Conservation (phyloP, 1,140 invertebrate species). For the Drosophila triauraria region DNA sequence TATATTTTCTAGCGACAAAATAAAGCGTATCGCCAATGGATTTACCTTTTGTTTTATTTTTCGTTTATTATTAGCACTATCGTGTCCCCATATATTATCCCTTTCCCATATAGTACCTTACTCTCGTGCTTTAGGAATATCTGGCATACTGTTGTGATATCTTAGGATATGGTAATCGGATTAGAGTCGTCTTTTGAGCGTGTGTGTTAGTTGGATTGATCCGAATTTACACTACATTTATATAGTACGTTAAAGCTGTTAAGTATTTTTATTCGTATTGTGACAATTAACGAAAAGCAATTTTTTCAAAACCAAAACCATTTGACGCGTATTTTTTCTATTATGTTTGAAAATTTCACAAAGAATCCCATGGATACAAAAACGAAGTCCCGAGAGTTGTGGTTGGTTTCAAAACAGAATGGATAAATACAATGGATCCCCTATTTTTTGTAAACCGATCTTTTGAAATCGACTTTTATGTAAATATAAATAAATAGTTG, state of each 20-base stretch:
- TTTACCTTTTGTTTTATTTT: slow-evolving; percentile 44
- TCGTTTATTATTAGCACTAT: slow-evolving; percentile 24
- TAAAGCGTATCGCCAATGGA: slow-evolving; percentile 79
- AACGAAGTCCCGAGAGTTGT: slow-evolving; percentile 59
- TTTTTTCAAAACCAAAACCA: slow-evolving; percentile 51
- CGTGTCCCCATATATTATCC: slow-evolving; percentile 9
- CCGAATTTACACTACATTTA: slow-evolving; percentile 64
- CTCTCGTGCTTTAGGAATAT: slow-evolving; percentile 75
- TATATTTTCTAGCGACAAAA: slow-evolving; percentile 66
- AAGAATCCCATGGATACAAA: slow-evolving; percentile 56
- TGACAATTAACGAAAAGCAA: slow-evolving; percentile 79
- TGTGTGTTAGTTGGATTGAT: slow-evolving; percentile 64
- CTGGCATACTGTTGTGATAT: slow-evolving; percentile 78
- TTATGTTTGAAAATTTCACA: slow-evolving; percentile 45
- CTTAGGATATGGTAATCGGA: slow-evolving; percentile 58
- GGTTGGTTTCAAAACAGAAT: slow-evolving; percentile 67
- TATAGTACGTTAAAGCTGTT: slow-evolving; percentile 74
- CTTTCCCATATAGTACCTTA: slow-evolving; percentile 50
- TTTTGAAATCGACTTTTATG: slow-evolving; percentile 74
- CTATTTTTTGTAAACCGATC: slow-evolving; percentile 72
- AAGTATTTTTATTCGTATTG: slow-evolving; percentile 76
- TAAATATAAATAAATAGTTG: slow-evolving; percentile 71
- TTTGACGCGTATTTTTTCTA: slow-evolving; percentile 30
- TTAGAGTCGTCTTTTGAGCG: slow-evolving; percentile 49
- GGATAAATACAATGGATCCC: slow-evolving; percentile 40